Conservation (phyloP, 2,888 invertebrate species). For the Melolontha melolontha region DNA sequence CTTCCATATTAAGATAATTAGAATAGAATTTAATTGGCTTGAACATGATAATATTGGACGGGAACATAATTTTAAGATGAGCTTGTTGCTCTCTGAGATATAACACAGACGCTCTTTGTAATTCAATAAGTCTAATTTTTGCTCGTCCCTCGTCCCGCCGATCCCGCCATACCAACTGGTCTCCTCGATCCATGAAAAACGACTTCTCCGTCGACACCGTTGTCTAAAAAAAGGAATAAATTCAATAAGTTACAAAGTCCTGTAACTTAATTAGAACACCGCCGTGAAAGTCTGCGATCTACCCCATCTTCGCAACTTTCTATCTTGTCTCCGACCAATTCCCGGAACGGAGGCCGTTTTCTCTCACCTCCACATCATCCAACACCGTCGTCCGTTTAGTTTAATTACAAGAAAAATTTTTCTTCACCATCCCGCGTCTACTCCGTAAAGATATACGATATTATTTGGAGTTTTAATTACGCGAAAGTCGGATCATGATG, state of each 20-base stretch:
- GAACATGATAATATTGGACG: neutral
- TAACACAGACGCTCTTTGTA: slow-evolving; percentile 4
- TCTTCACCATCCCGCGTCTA: slow-evolving; percentile 1
- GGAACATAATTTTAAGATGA: neutral
- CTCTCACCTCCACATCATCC: slow-evolving; percentile 2
- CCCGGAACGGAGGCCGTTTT: neutral
- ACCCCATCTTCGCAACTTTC: neutral
- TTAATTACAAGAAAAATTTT: slow-evolving; percentile 26
- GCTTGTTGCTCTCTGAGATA: neutral
- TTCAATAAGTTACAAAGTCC: slow-evolving; percentile 31
- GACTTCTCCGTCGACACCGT: neutral
- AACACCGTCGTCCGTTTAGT: slow-evolving; percentile 19
- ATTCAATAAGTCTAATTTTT: slow-evolving; percentile 24
- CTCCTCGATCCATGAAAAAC: neutral
- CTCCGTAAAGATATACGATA: slow-evolving; percentile 27
- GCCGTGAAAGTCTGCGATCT: slow-evolving; percentile 11
- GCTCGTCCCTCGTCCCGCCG: neutral
- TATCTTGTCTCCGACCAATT: neutral
- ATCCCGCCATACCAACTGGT: neutral
- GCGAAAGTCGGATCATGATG: slow-evolving; percentile 23
- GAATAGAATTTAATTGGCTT: too few relatives aligned
- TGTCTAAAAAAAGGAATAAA: slow-evolving; percentile 23
- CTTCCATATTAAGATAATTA: too few relatives aligned
- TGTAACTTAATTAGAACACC: slow-evolving; percentile 25
- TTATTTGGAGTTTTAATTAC: slow-evolving; percentile 34